Evolutionary conservation across 2,888 invertebrate species (phyloP).

Genomic region (Pandemis corylana): DNA sequence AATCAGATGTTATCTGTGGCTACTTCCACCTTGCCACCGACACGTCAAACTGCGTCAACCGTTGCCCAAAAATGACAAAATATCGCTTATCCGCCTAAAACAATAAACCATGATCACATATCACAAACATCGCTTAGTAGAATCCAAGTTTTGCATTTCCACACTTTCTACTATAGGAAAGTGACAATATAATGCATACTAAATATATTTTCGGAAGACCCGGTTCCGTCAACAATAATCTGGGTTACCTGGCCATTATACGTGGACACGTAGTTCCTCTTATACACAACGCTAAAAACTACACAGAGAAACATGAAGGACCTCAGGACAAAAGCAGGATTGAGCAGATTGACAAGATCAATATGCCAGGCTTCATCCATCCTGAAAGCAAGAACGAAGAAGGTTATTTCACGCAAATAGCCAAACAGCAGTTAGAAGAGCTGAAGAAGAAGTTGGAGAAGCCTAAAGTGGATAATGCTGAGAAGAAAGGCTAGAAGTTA

Average conservation of each 20-base stretch:
- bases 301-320: constrained; percentile 9
- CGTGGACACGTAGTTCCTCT: not conserved
- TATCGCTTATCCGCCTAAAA: not conserved
- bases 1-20: too few relatives aligned
- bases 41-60: not conserved
- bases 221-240: not conserved
- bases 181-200: not conserved
- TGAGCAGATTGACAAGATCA: constrained; percentile 45
- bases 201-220: not conserved
- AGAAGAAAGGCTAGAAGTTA: constrained; percentile 48
- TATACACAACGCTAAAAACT: not conserved
- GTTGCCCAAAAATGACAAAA: not conserved
- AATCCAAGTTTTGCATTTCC: not conserved
- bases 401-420: constrained; percentile 55
- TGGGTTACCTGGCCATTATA: not conserved
- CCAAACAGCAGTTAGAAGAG: constrained; percentile 55
- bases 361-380: constrained; percentile 59
- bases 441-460: constrained; percentile 54
- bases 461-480: constrained; percentile 50
- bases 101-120: not conserved
- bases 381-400: constrained; percentile 55
- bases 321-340: constrained; percentile 41
- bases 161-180: too few relatives aligned
- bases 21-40: too few relatives aligned
- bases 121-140: not conserved